Base-by-base conservation (phyloP, 37 sponge, comb jelly and placozoan species). In the Mnemiopsis leidyi region DNA sequence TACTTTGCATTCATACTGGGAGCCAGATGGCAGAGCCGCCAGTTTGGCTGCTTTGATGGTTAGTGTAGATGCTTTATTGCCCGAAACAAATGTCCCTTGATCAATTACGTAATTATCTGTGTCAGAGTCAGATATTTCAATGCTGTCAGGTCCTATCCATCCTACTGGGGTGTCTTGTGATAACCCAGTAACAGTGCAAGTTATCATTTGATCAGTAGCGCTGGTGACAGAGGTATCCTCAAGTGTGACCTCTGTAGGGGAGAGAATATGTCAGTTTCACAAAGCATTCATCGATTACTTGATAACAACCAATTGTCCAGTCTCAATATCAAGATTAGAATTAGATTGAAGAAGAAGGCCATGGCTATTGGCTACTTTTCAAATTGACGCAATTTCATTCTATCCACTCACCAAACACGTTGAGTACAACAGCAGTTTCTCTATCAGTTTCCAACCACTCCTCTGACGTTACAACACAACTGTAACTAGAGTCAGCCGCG, bases 361-460 rank as follows among this genome's bases (percentile, higher is more conserved):
- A n/a, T n/a, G n/a, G n/a, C n/a, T n/a, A n/a, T n/a, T n/a, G n/a
- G n/a, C n/a, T n/a, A n/a, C n/a, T n/a, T n/a, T n/a, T n/a, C n/a
- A n/a, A n/a, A n/a, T n/a, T n/a, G n/a, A n/a, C n/a, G n/a, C n/a
- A n/a, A n/a, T n/a, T n/a, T n/a, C n/a, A n/a, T n/a, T n/a, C n/a
- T n/a, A n/a, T n/a, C n/a, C n/a, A n/a, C 79, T 77, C 18, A 77
- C 79, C 30, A 20, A 77, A 77, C 1, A 77, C 79, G 35, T 77
- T 77, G 9, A 77, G 35, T 1, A 20, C 33, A 3, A 32, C 79
- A 13, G 0, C 36, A 0, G 79, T 77, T 32, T 77, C 20, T 13
- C 33, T 34, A 20, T 32, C 35, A 20, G 36, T 18, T 32, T 77
- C 35, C 34, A 20, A 18, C 79, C 79, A 77, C 25, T 71, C 73